phyloP scores from a whole-genome alignment of 2,797 vertebrate genomes.

The Garrulus glandarius region DNA sequence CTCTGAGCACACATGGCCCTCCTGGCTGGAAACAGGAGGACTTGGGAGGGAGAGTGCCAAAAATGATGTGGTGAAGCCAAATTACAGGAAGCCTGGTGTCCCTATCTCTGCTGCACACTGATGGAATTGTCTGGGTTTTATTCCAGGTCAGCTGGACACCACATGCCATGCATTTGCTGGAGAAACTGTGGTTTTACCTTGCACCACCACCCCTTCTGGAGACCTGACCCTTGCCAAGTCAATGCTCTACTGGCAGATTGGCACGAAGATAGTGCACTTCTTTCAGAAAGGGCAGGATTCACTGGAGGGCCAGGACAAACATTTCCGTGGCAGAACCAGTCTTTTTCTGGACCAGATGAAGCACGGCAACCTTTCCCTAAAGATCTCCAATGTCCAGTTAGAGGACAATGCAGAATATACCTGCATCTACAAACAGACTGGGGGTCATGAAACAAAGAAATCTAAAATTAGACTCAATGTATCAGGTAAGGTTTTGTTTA shows the following conservation, averaged over 20 bases:
- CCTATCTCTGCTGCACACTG: neutral
- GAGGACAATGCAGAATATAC: neutral
- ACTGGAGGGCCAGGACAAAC: fast-evolving
- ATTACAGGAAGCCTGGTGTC: neutral
- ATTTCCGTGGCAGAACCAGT: neutral
- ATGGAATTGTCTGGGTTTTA: neutral
- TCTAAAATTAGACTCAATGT: conserved; percentile 6
- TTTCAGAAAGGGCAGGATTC: neutral
- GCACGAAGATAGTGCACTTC: neutral
- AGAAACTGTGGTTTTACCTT: conserved; percentile 45
- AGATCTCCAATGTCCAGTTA: neutral
- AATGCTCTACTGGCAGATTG: conserved; percentile 48
- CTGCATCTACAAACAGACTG: conserved; percentile 15
- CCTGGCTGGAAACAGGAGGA: neutral
- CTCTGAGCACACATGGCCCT: neutral
- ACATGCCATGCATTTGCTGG: neutral
- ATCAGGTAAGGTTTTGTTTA: neutral
- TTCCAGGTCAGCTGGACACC: conserved; percentile 4
- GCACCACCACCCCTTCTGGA: neutral
- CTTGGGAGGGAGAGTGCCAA: neutral
- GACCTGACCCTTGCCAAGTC: neutral
- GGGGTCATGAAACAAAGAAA: neutral
- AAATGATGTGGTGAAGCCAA: neutral
- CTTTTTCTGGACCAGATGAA: conserved; percentile 44
- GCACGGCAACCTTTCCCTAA: conserved; percentile 44